Percentiles rank a stretch among this genome's conserved stretches.
phyloP scores from a whole-genome alignment of 2,797 vertebrate genomes.

The Kryptolebias ocellatus region DNA sequence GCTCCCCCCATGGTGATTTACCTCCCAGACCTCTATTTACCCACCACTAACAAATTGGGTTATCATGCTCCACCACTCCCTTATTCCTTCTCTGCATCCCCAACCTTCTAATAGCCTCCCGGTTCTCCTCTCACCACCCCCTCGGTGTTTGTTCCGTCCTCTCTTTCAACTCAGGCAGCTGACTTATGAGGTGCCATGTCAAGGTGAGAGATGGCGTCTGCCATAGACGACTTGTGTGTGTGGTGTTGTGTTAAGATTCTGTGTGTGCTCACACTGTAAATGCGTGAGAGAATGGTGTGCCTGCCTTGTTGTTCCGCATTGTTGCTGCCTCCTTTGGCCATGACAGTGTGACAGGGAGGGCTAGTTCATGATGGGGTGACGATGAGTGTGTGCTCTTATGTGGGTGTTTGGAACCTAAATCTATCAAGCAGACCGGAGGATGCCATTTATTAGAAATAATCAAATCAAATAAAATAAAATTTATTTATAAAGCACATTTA shows the following conservation, averaged over 20 bases:
- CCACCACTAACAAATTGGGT: constrained; percentile 79
- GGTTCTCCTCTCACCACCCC: constrained; percentile 13
- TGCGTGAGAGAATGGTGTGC: constrained; percentile 25
- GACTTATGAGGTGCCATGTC: constrained; percentile 70
- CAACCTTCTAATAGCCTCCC: constrained; percentile 48
- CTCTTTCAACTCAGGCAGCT: constrained; percentile 43
- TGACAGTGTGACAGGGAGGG: constrained; percentile 60
- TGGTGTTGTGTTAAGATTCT: constrained; percentile 21
- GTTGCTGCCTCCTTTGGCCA: constrained; percentile 40
- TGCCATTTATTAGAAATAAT: constrained; percentile 23
- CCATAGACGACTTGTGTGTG: constrained; percentile 44
- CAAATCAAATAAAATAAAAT: no score
- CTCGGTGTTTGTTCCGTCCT: constrained; percentile 13
- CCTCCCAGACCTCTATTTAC: constrained; percentile 79
- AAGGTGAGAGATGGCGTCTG: constrained; percentile 67
- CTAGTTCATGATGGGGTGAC: constrained; percentile 51
- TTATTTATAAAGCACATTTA: no score
- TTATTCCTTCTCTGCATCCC: constrained; percentile 44
- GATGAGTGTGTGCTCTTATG: constrained; percentile 32
- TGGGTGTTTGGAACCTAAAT: constrained; percentile 21
- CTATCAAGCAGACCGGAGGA: neutral
- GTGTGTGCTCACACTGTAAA: constrained; percentile 16
- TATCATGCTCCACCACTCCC: constrained; percentile 72
- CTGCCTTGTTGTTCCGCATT: constrained; percentile 58
- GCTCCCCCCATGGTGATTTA: constrained; percentile 73